Evolutionary conservation across 2,888 invertebrate genomes (phyloP).

Genomic region (Chironomus riparius): DNA sequence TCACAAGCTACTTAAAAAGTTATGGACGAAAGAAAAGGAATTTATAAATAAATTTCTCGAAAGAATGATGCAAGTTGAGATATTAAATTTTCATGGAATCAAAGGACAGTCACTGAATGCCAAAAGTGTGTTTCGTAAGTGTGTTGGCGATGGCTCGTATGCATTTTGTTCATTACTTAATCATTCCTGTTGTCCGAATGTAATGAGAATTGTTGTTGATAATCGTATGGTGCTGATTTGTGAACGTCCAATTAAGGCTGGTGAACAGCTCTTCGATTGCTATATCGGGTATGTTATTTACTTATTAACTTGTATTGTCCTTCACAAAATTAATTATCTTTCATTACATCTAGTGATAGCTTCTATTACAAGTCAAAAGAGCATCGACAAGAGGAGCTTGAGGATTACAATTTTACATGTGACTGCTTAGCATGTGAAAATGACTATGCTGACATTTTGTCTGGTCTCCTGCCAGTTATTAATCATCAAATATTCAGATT

Average conservation of each 20-base stretch:
- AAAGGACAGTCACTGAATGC: background rate
- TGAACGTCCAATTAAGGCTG: conserved; percentile 54
- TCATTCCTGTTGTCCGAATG: conserved; percentile 82
- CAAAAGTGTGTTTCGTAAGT: background rate
- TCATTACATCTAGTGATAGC: background rate
- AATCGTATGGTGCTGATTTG: conserved; percentile 47
- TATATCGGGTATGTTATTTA: conserved; percentile 63
- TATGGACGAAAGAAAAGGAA: background rate
- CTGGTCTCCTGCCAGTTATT: background rate
- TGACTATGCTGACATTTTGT: conserved; percentile 53
- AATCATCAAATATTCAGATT: background rate
- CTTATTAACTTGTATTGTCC: background rate
- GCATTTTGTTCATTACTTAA: conserved; percentile 71
- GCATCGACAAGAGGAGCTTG: conserved; percentile 45
- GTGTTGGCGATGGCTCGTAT: conserved; percentile 55
- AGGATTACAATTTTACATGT: conserved; percentile 72
- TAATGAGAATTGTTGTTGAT: conserved; percentile 53
- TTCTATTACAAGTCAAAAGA: conserved; percentile 12
- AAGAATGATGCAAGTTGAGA: conserved; percentile 16
- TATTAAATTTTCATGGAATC: conserved; percentile 20
- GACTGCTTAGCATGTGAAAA: conserved; percentile 62
- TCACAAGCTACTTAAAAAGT: background rate
- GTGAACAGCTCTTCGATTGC: conserved; percentile 67
- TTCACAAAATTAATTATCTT: background rate
- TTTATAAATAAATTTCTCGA: conserved; percentile 3